phyloP scores from a whole-genome alignment of 1,140 invertebrate genomes.

The Bactericera cockerelli region DNA sequence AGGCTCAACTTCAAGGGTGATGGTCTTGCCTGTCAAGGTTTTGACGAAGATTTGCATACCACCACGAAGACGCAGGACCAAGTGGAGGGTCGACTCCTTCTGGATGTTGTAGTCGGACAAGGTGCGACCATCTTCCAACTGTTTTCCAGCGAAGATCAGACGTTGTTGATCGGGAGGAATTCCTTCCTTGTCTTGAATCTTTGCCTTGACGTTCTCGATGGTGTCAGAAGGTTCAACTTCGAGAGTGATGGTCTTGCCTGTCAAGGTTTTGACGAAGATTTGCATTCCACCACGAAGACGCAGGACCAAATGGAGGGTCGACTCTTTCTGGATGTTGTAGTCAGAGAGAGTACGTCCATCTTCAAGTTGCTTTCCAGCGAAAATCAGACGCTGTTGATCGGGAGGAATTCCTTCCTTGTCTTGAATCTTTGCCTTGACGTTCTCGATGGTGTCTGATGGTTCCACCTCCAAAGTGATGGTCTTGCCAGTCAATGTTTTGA shows the following conservation, averaged over 20 bases:
- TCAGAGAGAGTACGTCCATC: constrained; percentile 62
- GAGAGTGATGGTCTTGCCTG: constrained; percentile 72
- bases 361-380: constrained; percentile 65
- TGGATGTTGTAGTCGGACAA: constrained; percentile 58
- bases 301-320: constrained; percentile 48
- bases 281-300: constrained; percentile 54
- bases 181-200: constrained; percentile 58
- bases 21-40: constrained; percentile 47
- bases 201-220: constrained; percentile 61
- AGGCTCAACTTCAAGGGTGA: constrained; percentile 39
- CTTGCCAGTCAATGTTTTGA: constrained; percentile 55
- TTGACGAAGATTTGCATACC: constrained; percentile 46
- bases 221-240: constrained; percentile 62
- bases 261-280: constrained; percentile 73
- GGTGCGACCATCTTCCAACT: constrained; percentile 66
- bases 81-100: constrained; percentile 49
- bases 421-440: constrained; percentile 62
- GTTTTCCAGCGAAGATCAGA: constrained; percentile 50
- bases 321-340: constrained; percentile 55
- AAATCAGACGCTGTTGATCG: constrained; percentile 55
- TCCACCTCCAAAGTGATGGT: constrained; percentile 58
- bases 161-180: constrained; percentile 47
- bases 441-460: constrained; percentile 57
- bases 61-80: constrained; percentile 61
- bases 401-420: constrained; percentile 55